Conservation (phyloP, 2,888 invertebrate genomes). For the Pocota personata region DNA sequence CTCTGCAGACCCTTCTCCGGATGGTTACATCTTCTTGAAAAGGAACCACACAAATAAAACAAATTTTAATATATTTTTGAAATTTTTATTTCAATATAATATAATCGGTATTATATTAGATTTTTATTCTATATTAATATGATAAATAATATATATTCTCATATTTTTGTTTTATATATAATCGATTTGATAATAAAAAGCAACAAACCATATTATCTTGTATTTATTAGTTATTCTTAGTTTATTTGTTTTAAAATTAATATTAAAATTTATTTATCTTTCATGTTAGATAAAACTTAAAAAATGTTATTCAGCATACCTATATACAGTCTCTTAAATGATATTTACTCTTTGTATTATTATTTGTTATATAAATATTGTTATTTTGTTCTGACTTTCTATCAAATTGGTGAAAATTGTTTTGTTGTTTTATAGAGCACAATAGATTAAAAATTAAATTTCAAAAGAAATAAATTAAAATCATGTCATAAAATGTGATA, state of each 20-base stretch:
- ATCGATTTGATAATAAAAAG: conserved; percentile 71
- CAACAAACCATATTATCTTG: conserved; percentile 67
- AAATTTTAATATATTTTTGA: conserved; percentile 6
- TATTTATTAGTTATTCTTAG: conserved; percentile 27
- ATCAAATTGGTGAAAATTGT: conserved; percentile 23
- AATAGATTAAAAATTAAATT: conserved; percentile 20
- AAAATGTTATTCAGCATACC: conserved; percentile 67
- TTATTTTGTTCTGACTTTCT: conserved; percentile 30
- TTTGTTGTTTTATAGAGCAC: conserved; percentile 5
- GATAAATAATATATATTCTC: conserved; percentile 66
- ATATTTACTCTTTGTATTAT: conserved; percentile 51
- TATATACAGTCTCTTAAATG: conserved; percentile 73
- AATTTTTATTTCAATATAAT: conserved; percentile 67
- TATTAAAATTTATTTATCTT: conserved; percentile 62
- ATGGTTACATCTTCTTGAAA: neutral
- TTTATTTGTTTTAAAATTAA: conserved; percentile 46
- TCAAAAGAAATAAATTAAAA: neutral
- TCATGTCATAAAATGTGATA: conserved; percentile 48
- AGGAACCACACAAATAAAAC: neutral
- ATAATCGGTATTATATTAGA: conserved; percentile 61
- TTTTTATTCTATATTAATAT: conserved; percentile 54
- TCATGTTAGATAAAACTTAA: conserved; percentile 60
- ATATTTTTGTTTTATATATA: conserved; percentile 46
- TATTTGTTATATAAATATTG: conserved; percentile 37
- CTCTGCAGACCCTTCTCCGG: too few species aligned